phyloP scores from a whole-genome alignment of 2,113 vertebrate species.

The Notothenia rossii region DNA sequence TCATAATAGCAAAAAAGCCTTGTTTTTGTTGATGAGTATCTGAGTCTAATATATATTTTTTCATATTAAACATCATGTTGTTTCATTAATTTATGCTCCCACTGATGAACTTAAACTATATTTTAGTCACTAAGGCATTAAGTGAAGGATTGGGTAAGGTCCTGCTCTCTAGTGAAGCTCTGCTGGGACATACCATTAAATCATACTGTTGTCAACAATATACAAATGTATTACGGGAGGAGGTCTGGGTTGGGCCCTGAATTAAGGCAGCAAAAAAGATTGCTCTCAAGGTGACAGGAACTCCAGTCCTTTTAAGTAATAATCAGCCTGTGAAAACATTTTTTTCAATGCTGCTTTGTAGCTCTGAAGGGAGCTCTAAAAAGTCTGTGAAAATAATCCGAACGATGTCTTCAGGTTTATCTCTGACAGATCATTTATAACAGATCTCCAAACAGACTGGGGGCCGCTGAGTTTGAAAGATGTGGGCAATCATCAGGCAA shows the following conservation, averaged over 20 bases:
- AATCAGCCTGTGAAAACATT: not conserved
- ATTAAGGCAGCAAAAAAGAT: too few species aligned
- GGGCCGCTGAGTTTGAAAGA: not conserved
- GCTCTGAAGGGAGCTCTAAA: not conserved
- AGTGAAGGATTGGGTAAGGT: constrained; percentile 3
- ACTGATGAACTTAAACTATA: not conserved
- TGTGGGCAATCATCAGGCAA: not conserved
- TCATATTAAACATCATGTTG: not conserved
- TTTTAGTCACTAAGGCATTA: not conserved
- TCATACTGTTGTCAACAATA: not conserved
- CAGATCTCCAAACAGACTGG: not conserved
- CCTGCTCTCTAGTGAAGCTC: not conserved
- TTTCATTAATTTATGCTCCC: not conserved
- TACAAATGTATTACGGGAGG: not conserved
- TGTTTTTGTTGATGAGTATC: too few species aligned
- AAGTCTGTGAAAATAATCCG: not conserved
- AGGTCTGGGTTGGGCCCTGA: not conserved
- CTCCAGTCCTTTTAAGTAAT: not conserved
- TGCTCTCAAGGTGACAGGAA: too few species aligned
- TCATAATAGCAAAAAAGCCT: too few species aligned
- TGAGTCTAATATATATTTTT: not conserved
- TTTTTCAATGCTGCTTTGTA: not conserved
- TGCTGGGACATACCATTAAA: not conserved
- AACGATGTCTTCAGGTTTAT: not conserved
- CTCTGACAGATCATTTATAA: not conserved